phyloP scores from a whole-genome alignment of 2,888 invertebrate genomes.

The Psococerastis gibbosa region DNA sequence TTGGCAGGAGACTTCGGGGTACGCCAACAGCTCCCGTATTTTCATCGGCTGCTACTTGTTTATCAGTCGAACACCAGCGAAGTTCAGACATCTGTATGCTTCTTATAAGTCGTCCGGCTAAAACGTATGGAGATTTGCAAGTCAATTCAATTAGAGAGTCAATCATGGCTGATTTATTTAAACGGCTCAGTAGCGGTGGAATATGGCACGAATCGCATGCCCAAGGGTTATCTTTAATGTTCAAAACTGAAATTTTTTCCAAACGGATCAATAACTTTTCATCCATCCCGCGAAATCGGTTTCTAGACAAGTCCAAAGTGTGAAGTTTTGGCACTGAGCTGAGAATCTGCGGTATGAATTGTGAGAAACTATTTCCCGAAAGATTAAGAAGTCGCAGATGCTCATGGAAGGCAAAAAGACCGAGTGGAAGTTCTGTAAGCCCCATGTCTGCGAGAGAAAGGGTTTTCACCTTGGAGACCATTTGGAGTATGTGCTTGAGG shows the following conservation, averaged over 20 bases:
- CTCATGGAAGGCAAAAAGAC: conserved; percentile 37
- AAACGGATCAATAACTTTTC: conserved; percentile 36
- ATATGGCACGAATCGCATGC: conserved; percentile 45
- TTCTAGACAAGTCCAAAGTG: conserved; percentile 52
- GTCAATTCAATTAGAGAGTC: conserved; percentile 31
- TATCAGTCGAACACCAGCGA: conserved; percentile 30
- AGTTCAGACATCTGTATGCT: conserved; percentile 25
- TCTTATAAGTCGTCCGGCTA: conserved; percentile 30
- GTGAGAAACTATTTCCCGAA: conserved; percentile 47
- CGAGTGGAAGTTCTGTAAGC: conserved; percentile 33
- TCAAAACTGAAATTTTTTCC: conserved; percentile 34
- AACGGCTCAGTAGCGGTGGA: conserved; percentile 34
- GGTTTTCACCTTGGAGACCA: conserved; percentile 34
- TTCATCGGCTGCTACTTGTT: conserved; percentile 31
- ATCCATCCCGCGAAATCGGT: conserved; percentile 42
- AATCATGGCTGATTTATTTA: conserved; percentile 33
- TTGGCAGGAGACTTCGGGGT: conserved; percentile 18
- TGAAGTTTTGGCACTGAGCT: conserved; percentile 36
- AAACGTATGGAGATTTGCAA: conserved; percentile 36
- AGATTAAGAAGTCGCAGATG: conserved; percentile 46
- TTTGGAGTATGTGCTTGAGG: conserved; percentile 36
- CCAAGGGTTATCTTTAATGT: conserved; percentile 45
- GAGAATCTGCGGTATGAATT: conserved; percentile 35
- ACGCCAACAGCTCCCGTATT: conserved; percentile 21
- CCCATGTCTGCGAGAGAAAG: conserved; percentile 40